Evolutionary conservation across 2,797 vertebrate genomes (phyloP).

Genomic region (Crax fasciolata): DNA sequence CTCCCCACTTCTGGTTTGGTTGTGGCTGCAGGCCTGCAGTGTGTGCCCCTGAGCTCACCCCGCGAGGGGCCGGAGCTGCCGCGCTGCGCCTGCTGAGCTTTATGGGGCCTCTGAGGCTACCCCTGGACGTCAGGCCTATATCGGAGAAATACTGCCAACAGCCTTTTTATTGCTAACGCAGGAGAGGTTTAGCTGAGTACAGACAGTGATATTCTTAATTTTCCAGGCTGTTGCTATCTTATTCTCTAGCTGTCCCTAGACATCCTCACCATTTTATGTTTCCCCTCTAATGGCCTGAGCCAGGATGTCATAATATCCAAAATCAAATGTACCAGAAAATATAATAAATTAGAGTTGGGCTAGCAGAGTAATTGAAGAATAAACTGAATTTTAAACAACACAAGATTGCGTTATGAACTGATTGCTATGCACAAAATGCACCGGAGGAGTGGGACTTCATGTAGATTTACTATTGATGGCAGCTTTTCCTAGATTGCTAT

Average conservation of each 20-base stretch:
- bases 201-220: constrained; percentile 64
- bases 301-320: constrained; percentile 70
- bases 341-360: constrained; percentile 70
- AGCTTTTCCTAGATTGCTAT: constrained; percentile 40
- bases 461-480: constrained; percentile 68
- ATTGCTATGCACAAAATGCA: constrained; percentile 68
- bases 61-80: not conserved
- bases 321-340: constrained; percentile 80
- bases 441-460: constrained; percentile 19
- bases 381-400: constrained; percentile 76
- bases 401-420: constrained; percentile 45
- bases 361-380: constrained; percentile 76
- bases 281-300: constrained; percentile 66
- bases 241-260: constrained; percentile 34
- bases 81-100: not conserved
- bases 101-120: constrained; percentile 8
- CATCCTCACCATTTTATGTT: constrained; percentile 61
- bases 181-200: constrained; percentile 8
- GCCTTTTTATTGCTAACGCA: not conserved
- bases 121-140: not conserved
- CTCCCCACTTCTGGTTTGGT: not conserved
- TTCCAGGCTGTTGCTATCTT: constrained; percentile 68
- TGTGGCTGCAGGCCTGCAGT: not conserved
- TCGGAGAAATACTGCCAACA: constrained; percentile 23
- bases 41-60: not conserved